These are phyloP conservation scores for Tetrao urogallus DNA, from an alignment of 2,113 vertebrate species.

Conservation along the genomic window DNA sequence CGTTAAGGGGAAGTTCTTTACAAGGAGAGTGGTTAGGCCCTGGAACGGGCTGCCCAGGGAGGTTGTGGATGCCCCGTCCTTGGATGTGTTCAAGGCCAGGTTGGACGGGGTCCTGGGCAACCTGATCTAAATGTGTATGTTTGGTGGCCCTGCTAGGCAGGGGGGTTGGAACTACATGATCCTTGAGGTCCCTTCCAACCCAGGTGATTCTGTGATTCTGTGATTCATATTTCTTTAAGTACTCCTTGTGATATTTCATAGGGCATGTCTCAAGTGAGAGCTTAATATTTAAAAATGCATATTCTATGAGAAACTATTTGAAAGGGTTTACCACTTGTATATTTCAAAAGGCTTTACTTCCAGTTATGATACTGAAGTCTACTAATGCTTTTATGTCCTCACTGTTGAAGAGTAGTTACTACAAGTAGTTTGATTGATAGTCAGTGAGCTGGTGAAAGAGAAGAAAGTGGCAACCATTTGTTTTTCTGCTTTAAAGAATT, in stretches of 20 bases:
- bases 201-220: too few relatives aligned
- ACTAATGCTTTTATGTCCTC: not conserved
- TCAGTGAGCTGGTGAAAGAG: not conserved
- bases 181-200: too few relatives aligned
- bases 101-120: too few relatives aligned
- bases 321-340: not conserved
- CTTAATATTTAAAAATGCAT: not conserved
- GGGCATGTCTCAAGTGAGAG: not conserved
- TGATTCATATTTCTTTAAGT: not conserved
- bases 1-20: too few relatives aligned
- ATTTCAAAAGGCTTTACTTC: not conserved
- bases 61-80: too few relatives aligned
- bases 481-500: not conserved
- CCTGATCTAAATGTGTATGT: too few relatives aligned
- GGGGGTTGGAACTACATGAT: too few relatives aligned
- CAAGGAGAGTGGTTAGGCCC: too few relatives aligned
- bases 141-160: too few relatives aligned
- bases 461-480: not conserved
- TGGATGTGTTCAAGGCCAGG: too few relatives aligned
- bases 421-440: not conserved
- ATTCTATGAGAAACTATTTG: not conserved
- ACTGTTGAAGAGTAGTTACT: not conserved
- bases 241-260: not conserved
- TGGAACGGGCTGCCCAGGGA: too few relatives aligned
- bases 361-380: not conserved